These are phyloP conservation scores for Thunnus thynnus DNA, from an alignment of 2,113 vertebrate species.

Conservation along the genomic window DNA sequence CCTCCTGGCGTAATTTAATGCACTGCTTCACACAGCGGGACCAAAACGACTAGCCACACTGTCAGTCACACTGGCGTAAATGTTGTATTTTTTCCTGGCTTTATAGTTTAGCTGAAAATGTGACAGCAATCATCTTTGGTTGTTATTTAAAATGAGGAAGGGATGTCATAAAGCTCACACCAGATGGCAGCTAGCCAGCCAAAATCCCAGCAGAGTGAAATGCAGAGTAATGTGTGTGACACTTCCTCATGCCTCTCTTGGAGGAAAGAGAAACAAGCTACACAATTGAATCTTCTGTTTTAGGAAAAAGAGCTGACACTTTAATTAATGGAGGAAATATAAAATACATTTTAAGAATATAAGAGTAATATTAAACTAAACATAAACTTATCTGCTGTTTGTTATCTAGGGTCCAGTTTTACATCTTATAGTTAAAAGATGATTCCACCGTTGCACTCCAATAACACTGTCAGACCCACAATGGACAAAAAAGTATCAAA, in stretches of 20 bases:
- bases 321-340: neutral
- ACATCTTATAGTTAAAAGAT: too few species aligned
- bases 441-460: too few species aligned
- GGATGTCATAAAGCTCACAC: slow-evolving; percentile 39
- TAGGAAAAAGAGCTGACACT: neutral
- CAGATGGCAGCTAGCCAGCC: slow-evolving; percentile 44
- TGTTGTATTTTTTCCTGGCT: slow-evolving; percentile 22
- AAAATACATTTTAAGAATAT: slow-evolving; percentile 1
- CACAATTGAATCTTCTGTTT: neutral
- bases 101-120: slow-evolving; percentile 52
- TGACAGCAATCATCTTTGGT: slow-evolving; percentile 54
- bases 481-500: too few species aligned
- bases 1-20: slow-evolving; percentile 50
- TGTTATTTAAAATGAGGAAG: slow-evolving; percentile 53
- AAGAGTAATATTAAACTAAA: neutral
- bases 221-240: slow-evolving; percentile 24
- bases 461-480: too few species aligned
- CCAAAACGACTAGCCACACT: neutral
- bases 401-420: too few species aligned
- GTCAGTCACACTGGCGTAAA: slow-evolving; percentile 38
- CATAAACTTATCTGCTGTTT: too few species aligned
- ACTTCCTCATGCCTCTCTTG: slow-evolving; percentile 8
- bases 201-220: slow-evolving; percentile 35
- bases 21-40: slow-evolving; percentile 37
- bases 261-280: slow-evolving; percentile 2